phyloP scores from a whole-genome alignment of 1,140 invertebrate species.

The Drepana arcuata region DNA sequence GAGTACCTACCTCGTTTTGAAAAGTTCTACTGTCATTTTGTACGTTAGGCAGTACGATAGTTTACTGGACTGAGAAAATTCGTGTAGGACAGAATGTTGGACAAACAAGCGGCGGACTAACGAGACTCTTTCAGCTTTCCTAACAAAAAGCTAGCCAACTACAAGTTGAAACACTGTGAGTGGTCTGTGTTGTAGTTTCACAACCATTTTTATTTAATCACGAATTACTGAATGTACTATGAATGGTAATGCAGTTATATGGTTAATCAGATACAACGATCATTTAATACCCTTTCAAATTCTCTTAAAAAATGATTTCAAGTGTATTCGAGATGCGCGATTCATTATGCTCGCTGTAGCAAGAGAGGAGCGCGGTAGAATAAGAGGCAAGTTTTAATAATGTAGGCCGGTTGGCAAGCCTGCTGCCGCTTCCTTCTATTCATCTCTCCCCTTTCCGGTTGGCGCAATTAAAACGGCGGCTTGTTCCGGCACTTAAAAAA shows the following conservation, averaged over 20 bases:
- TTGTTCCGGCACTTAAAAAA: conserved; percentile 66
- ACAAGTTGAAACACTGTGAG: conserved; percentile 8
- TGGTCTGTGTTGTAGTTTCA: too few relatives aligned
- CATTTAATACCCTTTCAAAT: too few relatives aligned
- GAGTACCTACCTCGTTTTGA: too few relatives aligned
- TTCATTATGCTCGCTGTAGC: conserved; percentile 38
- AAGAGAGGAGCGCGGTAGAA: conserved; percentile 32
- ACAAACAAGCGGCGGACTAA: conserved; percentile 10
- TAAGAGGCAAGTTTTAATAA: conserved; percentile 65
- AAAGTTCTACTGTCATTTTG: too few relatives aligned
- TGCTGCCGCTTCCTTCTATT: conserved; percentile 58
- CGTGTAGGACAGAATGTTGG: conserved; percentile 2
- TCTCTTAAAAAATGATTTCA: conserved; percentile 28
- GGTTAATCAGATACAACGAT: too few relatives aligned
- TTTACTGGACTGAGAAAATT: conserved; percentile 1
- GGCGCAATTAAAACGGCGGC: conserved; percentile 63
- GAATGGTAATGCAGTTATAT: too few relatives aligned
- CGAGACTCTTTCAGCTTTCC: conserved; percentile 9
- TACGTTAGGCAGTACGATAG: not conserved
- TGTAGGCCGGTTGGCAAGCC: conserved; percentile 56
- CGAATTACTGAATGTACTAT: too few relatives aligned
- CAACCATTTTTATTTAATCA: too few relatives aligned
- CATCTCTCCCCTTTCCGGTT: conserved; percentile 65
- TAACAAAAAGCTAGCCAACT: conserved; percentile 7
- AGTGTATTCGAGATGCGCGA: conserved; percentile 30